Evolutionary conservation across 2,113 vertebrate species (phyloP).

Genomic region (Mugil cephalus): DNA sequence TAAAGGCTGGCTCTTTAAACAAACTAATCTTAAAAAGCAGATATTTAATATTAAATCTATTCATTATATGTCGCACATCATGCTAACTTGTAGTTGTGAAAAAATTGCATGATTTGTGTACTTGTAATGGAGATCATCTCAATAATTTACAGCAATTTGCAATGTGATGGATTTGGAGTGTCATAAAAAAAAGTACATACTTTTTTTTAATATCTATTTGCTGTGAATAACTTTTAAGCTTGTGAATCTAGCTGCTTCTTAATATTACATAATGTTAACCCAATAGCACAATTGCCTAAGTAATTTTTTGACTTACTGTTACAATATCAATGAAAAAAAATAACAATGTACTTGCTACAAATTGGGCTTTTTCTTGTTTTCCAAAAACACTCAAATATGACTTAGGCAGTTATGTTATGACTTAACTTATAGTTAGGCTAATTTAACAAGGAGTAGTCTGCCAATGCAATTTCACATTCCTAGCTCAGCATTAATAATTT

Average conservation of each 20-base stretch:
- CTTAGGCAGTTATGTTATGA: no score
- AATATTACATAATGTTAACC: not conserved
- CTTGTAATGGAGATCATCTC: not conserved
- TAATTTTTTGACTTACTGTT: no score
- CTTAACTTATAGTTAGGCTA: conserved; percentile 16
- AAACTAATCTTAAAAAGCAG: conserved; percentile 2
- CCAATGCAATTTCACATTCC: conserved; percentile 4
- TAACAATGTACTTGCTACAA: no score
- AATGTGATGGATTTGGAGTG: conserved; percentile 30
- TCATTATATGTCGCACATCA: not conserved
- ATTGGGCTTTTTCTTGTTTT: no score
- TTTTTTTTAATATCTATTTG: conserved; percentile 2
- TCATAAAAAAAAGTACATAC: conserved; percentile 4
- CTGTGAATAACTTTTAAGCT: conserved; percentile 33
- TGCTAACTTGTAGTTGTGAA: conserved; percentile 2
- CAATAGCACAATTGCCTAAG: no score
- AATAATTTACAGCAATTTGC: conserved; percentile 32
- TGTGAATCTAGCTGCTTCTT: not conserved
- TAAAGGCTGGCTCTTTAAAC: not conserved
- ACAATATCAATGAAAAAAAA: no score
- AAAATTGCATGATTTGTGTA: conserved; percentile 12
- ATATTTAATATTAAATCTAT: not conserved
- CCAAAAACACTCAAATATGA: no score
- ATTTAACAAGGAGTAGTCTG: not conserved
- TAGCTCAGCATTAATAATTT: conserved; percentile 20